Evolutionary conservation across 2,797 vertebrate genomes (phyloP).

Genomic region (Macropodus opercularis): DNA sequence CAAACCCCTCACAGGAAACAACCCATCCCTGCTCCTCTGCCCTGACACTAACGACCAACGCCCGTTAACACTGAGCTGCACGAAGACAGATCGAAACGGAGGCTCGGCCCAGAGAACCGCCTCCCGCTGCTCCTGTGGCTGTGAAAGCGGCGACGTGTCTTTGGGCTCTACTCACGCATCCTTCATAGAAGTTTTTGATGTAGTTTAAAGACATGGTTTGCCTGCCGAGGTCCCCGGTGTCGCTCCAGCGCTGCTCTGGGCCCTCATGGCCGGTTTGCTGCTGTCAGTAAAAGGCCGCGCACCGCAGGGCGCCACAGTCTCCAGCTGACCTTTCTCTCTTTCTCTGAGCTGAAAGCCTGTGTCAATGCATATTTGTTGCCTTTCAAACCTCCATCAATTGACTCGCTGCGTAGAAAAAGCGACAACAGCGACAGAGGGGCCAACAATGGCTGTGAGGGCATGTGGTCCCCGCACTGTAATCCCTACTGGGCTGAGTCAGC

Average conservation of each 20-base stretch:
- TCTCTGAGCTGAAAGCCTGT: slow-evolving; percentile 76
- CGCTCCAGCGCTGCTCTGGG: slow-evolving; percentile 57
- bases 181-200: slow-evolving; percentile 90
- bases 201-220: slow-evolving; percentile 88
- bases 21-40: slow-evolving; percentile 15
- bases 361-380: slow-evolving; percentile 79
- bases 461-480: slow-evolving; percentile 78
- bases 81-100: not conserved
- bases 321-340: slow-evolving; percentile 22
- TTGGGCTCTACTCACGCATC: slow-evolving; percentile 84
- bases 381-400: slow-evolving; percentile 83
- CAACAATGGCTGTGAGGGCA: slow-evolving; percentile 72
- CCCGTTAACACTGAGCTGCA: not conserved
- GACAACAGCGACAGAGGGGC: slow-evolving; percentile 74
- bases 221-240: slow-evolving; percentile 51
- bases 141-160: too few species aligned
- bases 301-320: slow-evolving; percentile 34
- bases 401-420: slow-evolving; percentile 76
- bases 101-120: too few species aligned
- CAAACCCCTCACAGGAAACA: slow-evolving; percentile 44
- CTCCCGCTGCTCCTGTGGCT: not conserved
- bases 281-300: slow-evolving; percentile 57
- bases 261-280: slow-evolving; percentile 70
- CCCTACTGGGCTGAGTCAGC: slow-evolving; percentile 83
- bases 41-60: not conserved